Conservation (phyloP, 2,113 vertebrate genomes). For the Upupa epops region DNA sequence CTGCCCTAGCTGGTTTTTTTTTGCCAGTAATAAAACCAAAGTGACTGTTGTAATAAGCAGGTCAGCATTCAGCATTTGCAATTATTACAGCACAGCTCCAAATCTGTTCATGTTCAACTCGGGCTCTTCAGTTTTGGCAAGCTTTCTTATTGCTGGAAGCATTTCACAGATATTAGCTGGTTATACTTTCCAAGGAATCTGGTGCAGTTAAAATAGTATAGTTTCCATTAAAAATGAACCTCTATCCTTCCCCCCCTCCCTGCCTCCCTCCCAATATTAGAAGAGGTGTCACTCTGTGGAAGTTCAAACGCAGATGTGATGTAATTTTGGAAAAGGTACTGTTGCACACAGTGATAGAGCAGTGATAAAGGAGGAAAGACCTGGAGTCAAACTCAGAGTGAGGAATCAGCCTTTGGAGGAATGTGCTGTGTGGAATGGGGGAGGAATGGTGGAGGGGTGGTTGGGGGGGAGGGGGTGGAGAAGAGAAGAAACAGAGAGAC, state of each 20-base stretch:
- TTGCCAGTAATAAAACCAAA: background rate
- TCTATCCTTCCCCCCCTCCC: background rate
- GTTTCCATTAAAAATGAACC: slow-evolving; percentile 12
- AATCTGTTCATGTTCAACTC: slow-evolving; percentile 21
- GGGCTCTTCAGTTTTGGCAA: slow-evolving; percentile 15
- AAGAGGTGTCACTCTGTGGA: background rate
- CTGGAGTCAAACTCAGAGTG: background rate
- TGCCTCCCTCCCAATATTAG: no score
- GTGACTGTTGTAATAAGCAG: background rate
- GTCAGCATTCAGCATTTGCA: background rate
- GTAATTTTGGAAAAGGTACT: background rate
- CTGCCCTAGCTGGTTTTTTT: background rate
- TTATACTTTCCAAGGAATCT: slow-evolving; percentile 57
- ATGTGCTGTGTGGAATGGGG: background rate
- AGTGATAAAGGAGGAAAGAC: background rate
- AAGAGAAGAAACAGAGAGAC: background rate
- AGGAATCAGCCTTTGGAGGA: background rate
- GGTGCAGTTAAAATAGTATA: background rate
- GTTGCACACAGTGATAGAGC: background rate
- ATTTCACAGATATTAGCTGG: slow-evolving; percentile 34
- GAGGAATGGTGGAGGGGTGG: no score
- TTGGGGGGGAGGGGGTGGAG: background rate
- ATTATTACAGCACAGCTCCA: background rate
- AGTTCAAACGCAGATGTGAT: background rate
- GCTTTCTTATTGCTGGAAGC: slow-evolving; percentile 20